phyloP scores from a whole-genome alignment of 1,140 invertebrate species.

The Amyelois transitella region DNA sequence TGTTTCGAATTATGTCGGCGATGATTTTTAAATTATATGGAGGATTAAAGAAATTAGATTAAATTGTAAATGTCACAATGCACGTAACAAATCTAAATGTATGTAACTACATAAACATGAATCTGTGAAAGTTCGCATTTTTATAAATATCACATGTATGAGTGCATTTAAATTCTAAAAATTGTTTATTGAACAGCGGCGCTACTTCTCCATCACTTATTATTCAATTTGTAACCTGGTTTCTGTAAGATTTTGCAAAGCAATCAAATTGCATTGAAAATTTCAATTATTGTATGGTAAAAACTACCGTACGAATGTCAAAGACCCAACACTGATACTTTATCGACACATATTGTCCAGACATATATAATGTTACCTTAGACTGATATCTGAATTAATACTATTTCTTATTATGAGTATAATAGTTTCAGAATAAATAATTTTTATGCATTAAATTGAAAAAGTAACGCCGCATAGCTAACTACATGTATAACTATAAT shows the following conservation, averaged over 20 bases:
- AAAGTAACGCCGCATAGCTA: constrained; percentile 8
- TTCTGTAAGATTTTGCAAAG: background rate
- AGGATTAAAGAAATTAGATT: too few species aligned
- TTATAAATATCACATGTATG: constrained; percentile 56
- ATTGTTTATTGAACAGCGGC: constrained; percentile 9
- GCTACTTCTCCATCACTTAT: background rate
- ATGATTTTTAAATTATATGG: too few species aligned
- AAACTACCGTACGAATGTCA: too few species aligned
- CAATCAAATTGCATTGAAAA: too few species aligned
- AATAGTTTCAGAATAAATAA: background rate
- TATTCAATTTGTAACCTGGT: background rate
- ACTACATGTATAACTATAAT: constrained; percentile 1
- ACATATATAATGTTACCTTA: too few species aligned
- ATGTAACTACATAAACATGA: background rate
- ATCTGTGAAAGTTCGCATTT: constrained; percentile 11
- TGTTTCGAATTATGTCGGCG: too few species aligned
- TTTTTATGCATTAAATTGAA: background rate
- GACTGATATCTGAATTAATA: too few species aligned
- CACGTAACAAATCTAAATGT: background rate
- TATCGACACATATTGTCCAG: too few species aligned
- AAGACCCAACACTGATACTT: too few species aligned
- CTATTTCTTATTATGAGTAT: too few species aligned
- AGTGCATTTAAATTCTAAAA: constrained; percentile 33
- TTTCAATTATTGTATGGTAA: too few species aligned
- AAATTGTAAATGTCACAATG: background rate